phyloP scores from a whole-genome alignment of 2,113 vertebrate species.

The Laticauda colubrina region DNA sequence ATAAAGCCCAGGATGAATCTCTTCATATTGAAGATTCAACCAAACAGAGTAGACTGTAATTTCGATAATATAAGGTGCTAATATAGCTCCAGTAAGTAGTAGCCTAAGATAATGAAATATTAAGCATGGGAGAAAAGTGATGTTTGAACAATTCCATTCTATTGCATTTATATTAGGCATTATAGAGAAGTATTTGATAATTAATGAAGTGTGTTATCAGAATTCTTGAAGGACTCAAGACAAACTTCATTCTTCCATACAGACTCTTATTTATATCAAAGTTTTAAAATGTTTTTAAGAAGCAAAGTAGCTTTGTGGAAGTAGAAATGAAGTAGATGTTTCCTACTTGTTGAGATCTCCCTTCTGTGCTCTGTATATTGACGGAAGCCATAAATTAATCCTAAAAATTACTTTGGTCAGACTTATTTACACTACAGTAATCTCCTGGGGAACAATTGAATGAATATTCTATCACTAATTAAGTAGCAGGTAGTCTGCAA shows the following conservation, averaged over 20 bases:
- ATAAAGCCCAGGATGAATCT: constrained; percentile 78
- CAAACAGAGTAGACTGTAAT: constrained; percentile 52
- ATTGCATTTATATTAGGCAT: neutral
- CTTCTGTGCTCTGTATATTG: neutral
- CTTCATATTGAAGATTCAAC: constrained; percentile 56
- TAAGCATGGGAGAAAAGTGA: constrained; percentile 6
- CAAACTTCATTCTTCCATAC: neutral
- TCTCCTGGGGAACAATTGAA: neutral
- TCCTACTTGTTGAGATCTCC: neutral
- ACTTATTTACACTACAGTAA: neutral
- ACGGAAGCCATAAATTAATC: neutral
- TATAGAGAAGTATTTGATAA: neutral
- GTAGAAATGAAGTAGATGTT: neutral
- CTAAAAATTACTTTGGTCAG: neutral
- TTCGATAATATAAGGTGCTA: constrained; percentile 63
- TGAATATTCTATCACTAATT: neutral
- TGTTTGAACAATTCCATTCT: neutral
- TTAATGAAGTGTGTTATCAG: neutral
- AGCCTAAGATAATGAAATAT: constrained; percentile 68
- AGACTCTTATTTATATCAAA: neutral
- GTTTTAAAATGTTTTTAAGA: neutral
- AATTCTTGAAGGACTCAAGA: neutral
- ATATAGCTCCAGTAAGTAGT: constrained; percentile 73
- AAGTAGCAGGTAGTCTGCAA: neutral
- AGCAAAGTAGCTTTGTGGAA: neutral